Evolutionary conservation across 2,888 invertebrate species (phyloP).

Genomic region (Leucophora obtusa): DNA sequence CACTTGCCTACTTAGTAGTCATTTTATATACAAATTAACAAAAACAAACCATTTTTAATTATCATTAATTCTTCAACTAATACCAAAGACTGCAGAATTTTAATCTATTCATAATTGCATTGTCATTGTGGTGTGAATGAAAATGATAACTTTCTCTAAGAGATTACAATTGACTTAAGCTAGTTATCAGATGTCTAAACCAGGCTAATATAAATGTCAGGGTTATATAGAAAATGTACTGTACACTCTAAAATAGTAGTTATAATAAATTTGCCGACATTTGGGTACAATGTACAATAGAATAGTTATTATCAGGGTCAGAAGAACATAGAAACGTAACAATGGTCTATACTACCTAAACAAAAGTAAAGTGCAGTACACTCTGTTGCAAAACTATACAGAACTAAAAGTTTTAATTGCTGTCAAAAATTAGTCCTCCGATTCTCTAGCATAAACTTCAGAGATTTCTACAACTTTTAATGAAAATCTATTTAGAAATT

Average conservation of each 20-base stretch:
- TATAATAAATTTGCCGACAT: constrained; percentile 53
- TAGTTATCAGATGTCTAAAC: not conserved
- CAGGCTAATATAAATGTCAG: constrained; percentile 45
- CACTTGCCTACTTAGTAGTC: too few species aligned
- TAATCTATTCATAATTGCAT: not conserved
- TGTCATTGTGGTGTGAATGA: not conserved
- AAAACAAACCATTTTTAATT: too few species aligned
- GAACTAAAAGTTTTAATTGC: too few species aligned
- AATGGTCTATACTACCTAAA: constrained; percentile 10
- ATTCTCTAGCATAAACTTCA: too few species aligned
- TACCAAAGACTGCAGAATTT: not conserved
- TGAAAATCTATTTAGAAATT: too few species aligned
- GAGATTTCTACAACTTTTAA: too few species aligned
- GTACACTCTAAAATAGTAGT: constrained; percentile 22
- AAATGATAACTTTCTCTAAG: not conserved
- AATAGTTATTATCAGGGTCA: constrained; percentile 43
- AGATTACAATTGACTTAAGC: not conserved
- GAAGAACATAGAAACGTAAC: constrained; percentile 14
- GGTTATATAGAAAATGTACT: constrained; percentile 14
- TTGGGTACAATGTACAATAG: constrained; percentile 12
- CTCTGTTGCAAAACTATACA: not conserved
- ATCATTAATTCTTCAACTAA: not conserved
- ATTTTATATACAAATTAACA: too few species aligned
- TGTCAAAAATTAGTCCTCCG: too few species aligned
- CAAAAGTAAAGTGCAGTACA: not conserved